These are phyloP conservation scores for Dermatemys mawii DNA, from an alignment of 2,113 vertebrate genomes.

Conservation along the genomic window DNA sequence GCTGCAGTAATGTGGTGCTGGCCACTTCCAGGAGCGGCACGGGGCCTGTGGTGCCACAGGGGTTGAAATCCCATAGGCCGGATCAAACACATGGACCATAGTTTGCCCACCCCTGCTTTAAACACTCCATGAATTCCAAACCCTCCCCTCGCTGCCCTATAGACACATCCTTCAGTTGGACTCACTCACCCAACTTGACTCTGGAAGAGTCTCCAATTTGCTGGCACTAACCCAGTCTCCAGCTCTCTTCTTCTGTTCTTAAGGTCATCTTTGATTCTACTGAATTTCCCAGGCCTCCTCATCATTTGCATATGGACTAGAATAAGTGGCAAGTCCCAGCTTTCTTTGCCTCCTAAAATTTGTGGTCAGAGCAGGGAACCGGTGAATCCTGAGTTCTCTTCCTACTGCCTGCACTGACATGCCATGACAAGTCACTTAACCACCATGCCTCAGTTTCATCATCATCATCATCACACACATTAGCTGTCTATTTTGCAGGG, in stretches of 20 bases:
- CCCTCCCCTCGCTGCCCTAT: neutral
- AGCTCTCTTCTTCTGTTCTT: neutral
- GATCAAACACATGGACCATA: too few relatives aligned
- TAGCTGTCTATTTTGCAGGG: too few relatives aligned
- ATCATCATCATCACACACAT: too few relatives aligned
- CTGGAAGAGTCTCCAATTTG: neutral
- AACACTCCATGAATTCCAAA: neutral
- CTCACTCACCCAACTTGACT: neutral
- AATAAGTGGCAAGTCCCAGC: neutral
- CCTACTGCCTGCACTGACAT: neutral
- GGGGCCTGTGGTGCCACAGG: too few relatives aligned
- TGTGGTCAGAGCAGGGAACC: neutral
- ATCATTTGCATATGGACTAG: neutral
- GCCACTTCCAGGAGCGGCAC: too few relatives aligned
- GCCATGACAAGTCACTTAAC: neutral
- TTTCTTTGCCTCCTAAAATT: neutral
- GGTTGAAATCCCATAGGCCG: too few relatives aligned
- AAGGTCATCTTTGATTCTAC: neutral
- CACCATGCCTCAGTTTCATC: neutral
- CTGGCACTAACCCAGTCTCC: neutral
- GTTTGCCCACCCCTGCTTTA: too few relatives aligned
- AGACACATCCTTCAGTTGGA: neutral
- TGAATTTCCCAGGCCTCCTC: neutral
- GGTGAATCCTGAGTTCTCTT: neutral
- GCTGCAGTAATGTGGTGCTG: too few relatives aligned